Conservation (phyloP, 2,797 vertebrate genomes). For the Percopsis omiscomaycus region DNA sequence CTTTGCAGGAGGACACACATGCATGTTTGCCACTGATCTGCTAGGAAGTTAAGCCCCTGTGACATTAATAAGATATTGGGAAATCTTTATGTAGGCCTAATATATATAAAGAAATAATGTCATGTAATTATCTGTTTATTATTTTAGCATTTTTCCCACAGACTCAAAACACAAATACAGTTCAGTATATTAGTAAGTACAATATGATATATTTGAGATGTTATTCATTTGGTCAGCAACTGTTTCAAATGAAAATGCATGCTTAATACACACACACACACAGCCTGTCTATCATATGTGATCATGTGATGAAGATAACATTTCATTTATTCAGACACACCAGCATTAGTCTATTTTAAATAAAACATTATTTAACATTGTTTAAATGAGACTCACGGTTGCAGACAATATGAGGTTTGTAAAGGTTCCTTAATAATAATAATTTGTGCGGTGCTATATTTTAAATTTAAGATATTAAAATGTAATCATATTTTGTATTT, state of each 20-base stretch:
- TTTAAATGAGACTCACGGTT: background rate
- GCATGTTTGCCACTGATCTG: constrained; percentile 12
- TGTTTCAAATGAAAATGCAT: constrained; percentile 6
- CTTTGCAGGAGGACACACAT: constrained; percentile 6
- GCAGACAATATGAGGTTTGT: too few relatives aligned
- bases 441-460: too few relatives aligned
- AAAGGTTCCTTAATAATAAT: too few relatives aligned
- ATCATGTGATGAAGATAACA: constrained; percentile 12
- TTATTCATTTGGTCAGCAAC: background rate
- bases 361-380: background rate
- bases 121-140: background rate
- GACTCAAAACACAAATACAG: constrained; percentile 8
- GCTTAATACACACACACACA: constrained; percentile 5
- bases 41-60: too few relatives aligned
- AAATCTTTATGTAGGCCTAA: too few relatives aligned
- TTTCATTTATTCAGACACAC: background rate
- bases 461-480: too few relatives aligned
- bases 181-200: too few relatives aligned
- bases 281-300: constrained; percentile 27
- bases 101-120: background rate
- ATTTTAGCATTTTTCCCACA: background rate
- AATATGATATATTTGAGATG: too few relatives aligned
- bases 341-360: background rate
- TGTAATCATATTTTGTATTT: too few relatives aligned
- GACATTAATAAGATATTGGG: constrained; percentile 5